A percentile compares a stretch with the other conserved stretches of the same genome.
These are phyloP conservation scores for Montifringilla adamsi DNA, from an alignment of 2,113 vertebrate species.

Conservation along the genomic window DNA sequence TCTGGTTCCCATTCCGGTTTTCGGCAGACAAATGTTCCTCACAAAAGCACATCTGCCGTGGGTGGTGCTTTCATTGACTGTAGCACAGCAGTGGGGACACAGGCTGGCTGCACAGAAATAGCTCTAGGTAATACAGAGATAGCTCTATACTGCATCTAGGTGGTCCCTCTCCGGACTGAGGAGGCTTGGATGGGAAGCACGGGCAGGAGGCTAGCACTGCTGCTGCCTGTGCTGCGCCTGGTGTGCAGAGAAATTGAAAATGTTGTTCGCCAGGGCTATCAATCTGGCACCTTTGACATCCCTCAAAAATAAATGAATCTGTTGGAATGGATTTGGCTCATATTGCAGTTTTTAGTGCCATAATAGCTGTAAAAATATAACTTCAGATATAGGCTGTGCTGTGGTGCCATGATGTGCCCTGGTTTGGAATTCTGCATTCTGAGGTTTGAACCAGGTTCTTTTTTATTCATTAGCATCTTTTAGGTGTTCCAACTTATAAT, in stretches of 20 bases:
- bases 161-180: not conserved
- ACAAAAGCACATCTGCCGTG: conserved; percentile 13
- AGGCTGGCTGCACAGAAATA: conserved; percentile 11
- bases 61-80: conserved; percentile 1
- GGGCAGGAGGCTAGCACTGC: conserved; percentile 48
- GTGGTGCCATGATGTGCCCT: not conserved
- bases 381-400: conserved; percentile 3
- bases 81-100: conserved; percentile 3
- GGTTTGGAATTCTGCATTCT: not conserved
- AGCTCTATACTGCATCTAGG: not conserved
- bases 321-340: conserved; percentile 43
- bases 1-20: not conserved
- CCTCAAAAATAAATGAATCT: conserved; percentile 45
- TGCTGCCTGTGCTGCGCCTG: conserved; percentile 35
- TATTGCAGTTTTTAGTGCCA: not conserved
- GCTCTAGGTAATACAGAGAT: not conserved
- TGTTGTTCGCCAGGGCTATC: conserved; percentile 48
- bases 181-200: conserved; percentile 13
- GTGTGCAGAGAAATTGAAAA: conserved; percentile 59
- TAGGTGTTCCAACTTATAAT: not conserved
- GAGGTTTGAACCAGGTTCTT: not conserved
- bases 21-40: not conserved
- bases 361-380: conserved; percentile 32
- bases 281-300: conserved; percentile 61
- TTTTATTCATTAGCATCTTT: not conserved